phyloP scores from a whole-genome alignment of 2,797 vertebrate genomes.

The Danionella dracula region DNA sequence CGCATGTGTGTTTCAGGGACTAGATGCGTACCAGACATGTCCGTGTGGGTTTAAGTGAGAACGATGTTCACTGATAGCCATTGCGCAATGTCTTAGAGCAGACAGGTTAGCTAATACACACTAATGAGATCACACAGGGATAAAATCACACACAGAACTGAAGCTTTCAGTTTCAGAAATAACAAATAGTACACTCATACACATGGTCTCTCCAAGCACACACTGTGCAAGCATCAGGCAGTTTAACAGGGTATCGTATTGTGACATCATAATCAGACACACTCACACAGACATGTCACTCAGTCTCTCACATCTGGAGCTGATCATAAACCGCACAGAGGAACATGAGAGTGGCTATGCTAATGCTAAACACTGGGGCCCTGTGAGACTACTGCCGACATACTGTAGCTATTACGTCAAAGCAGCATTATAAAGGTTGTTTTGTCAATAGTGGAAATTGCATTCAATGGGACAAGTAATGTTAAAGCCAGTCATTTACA shows the following conservation, averaged over 20 bases:
- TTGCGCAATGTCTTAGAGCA: slow-evolving; percentile 20
- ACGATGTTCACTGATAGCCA: background rate
- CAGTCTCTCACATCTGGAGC: slow-evolving; percentile 62
- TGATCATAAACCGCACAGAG: slow-evolving; percentile 51
- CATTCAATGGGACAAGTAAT: background rate
- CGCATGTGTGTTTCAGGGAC: slow-evolving; percentile 11
- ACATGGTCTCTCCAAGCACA: slow-evolving; percentile 17
- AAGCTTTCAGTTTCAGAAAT: slow-evolving; percentile 21
- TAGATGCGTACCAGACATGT: background rate
- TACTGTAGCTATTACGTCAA: background rate
- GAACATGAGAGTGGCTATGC: slow-evolving; percentile 44
- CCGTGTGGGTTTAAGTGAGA: background rate
- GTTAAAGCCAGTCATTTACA: background rate
- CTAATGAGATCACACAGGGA: slow-evolving; percentile 16
- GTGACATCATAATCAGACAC: slow-evolving; percentile 53
- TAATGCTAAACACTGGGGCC: slow-evolving; percentile 12
- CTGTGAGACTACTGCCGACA: slow-evolving; percentile 5
- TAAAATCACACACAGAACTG: slow-evolving; percentile 14
- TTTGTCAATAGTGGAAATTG: slow-evolving; percentile 1
- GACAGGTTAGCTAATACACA: slow-evolving; percentile 14
- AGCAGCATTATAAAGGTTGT: background rate
- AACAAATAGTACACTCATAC: background rate
- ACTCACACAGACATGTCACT: slow-evolving; percentile 53
- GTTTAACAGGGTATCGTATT: slow-evolving; percentile 66
- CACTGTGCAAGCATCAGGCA: slow-evolving; percentile 48